Percentiles rank a stretch among this genome's conserved stretches.
Evolutionary conservation across 2,113 vertebrate species (phyloP).

Genomic region (Clarias macrocephalus): DNA sequence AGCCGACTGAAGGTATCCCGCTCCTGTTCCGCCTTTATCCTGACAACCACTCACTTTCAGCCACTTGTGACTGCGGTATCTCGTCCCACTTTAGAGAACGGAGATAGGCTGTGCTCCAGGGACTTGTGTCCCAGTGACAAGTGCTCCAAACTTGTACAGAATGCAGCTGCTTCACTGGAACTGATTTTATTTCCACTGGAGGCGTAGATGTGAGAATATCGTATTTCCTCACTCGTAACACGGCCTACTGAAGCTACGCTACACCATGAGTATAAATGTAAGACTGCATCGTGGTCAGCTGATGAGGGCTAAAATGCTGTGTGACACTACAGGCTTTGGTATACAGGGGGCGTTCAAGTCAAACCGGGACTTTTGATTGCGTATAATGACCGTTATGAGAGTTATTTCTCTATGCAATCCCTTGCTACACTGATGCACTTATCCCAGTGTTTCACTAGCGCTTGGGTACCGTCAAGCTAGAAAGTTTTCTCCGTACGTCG

Average conservation of each 20-base stretch:
- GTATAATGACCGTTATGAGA: too few species aligned
- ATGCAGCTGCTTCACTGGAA: slow-evolving; percentile 26
- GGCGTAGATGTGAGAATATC: not conserved
- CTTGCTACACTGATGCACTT: too few species aligned
- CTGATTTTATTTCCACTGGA: slow-evolving; percentile 19
- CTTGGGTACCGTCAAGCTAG: too few species aligned
- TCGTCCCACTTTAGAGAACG: slow-evolving; percentile 28
- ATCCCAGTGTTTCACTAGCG: too few species aligned
- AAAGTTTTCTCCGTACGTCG: too few species aligned
- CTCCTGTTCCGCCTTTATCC: slow-evolving; percentile 12
- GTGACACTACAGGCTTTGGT: not conserved
- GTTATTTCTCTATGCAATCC: too few species aligned
- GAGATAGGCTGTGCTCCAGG: slow-evolving; percentile 19
- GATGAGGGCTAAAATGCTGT: not conserved
- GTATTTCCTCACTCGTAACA: not conserved
- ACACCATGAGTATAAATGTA: not conserved
- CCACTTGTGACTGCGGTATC: slow-evolving; percentile 11
- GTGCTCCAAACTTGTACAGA: slow-evolving; percentile 28
- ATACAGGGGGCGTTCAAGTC: not conserved
- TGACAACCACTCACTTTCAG: slow-evolving; percentile 15
- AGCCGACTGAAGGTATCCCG: not conserved
- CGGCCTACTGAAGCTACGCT: not conserved
- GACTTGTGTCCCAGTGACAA: slow-evolving; percentile 21
- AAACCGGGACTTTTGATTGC: too few species aligned
- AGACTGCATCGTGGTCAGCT: not conserved